Conservation (phyloP, 2,113 vertebrate species). For the Sylvia atricapilla region DNA sequence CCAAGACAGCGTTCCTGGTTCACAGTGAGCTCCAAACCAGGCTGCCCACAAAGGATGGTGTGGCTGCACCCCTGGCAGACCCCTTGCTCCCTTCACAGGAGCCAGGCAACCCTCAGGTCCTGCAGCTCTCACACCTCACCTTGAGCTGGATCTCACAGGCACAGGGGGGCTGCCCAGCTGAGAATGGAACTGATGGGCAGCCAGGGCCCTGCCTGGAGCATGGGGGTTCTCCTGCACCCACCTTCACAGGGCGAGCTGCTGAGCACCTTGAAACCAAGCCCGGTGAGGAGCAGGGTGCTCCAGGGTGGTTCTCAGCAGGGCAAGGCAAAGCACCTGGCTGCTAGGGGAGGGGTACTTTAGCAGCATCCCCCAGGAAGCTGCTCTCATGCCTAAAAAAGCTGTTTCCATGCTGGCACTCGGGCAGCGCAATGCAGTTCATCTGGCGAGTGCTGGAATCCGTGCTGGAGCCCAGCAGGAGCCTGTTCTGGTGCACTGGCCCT, state of each 20-base stretch:
- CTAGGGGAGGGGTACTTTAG: not conserved
- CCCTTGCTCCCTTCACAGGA: rapidly evolving
- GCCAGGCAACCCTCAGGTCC: not conserved
- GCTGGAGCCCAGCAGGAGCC: not conserved
- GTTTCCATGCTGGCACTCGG: not conserved
- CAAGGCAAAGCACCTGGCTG: not conserved
- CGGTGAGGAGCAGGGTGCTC: not conserved
- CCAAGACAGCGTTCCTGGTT: not conserved
- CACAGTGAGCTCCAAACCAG: not conserved
- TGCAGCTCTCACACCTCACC: not conserved
- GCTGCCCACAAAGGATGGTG: not conserved
- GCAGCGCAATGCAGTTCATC: not conserved
- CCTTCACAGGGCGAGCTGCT: not conserved
- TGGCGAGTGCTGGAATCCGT: not conserved
- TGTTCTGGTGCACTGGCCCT: not conserved
- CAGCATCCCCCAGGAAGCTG: not conserved
- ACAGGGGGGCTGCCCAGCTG: constrained; percentile 10
- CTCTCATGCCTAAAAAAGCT: not conserved
- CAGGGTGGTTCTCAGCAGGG: not conserved
- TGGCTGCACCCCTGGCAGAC: not conserved
- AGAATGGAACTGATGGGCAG: not conserved
- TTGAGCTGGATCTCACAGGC: constrained; percentile 42
- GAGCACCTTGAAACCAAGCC: not conserved
- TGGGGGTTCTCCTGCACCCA: not conserved
- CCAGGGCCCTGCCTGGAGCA: not conserved